Conservation (phyloP, 2,888 invertebrate genomes). For the Bursaphelenchus okinawaensis region DNA sequence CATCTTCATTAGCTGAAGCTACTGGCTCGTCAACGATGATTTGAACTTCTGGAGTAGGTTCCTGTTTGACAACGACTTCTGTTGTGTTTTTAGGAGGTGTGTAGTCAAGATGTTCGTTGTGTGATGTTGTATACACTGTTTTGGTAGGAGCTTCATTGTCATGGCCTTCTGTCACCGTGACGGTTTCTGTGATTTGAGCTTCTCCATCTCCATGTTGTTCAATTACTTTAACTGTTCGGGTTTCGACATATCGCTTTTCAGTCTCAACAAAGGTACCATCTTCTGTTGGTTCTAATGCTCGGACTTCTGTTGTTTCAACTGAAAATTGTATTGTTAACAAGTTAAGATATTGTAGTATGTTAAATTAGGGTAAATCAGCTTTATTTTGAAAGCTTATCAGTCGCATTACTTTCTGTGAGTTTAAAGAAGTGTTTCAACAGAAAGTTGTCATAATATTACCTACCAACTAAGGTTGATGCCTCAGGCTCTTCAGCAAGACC, state of each 20-base stretch:
- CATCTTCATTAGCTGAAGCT: no score
- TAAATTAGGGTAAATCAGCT: no score
- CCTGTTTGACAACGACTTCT: no score
- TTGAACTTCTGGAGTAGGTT: no score
- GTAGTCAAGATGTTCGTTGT: no score
- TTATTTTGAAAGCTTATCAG: no score
- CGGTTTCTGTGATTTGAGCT: constrained; percentile 2
- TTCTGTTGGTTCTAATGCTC: background rate
- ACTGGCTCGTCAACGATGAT: no score
- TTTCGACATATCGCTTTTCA: background rate
- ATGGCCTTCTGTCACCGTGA: background rate
- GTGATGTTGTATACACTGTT: background rate
- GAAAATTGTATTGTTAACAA: background rate
- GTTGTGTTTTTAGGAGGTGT: no score
- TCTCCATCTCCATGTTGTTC: constrained; percentile 10
- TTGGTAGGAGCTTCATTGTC: background rate
- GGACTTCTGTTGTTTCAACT: background rate
- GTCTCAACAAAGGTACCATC: constrained; percentile 2
- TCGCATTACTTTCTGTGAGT: no score
- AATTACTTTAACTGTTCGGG: background rate
- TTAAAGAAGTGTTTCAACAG: no score
- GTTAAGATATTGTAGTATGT: no score
- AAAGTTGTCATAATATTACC: no score
- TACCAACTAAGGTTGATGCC: background rate
- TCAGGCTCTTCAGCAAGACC: background rate